These are phyloP conservation scores for Diabrotica balteata DNA, from an alignment of 2,888 invertebrate genomes.

Conservation along the genomic window DNA sequence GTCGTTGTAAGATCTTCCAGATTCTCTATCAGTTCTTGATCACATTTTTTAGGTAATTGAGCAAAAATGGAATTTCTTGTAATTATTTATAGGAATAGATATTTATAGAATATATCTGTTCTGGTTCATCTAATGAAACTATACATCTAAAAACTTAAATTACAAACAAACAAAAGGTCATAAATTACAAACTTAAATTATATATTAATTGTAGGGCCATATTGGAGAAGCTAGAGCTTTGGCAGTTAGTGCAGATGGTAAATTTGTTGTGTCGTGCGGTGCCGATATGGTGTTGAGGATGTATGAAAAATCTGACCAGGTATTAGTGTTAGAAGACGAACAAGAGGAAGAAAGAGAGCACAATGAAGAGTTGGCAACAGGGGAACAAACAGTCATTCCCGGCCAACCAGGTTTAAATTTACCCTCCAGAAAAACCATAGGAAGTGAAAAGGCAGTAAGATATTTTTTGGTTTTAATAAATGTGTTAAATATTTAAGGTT, in stretches of 20 bases:
- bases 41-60: no score
- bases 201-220: conserved; percentile 71
- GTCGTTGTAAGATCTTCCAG: no score
- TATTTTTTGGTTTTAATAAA: background rate
- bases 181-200: background rate
- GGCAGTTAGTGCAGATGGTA: conserved; percentile 81
- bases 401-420: conserved; percentile 75
- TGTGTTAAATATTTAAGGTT: no score
- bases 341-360: conserved; percentile 82
- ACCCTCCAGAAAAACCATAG: conserved; percentile 87
- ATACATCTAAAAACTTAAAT: no score
- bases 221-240: conserved; percentile 79
- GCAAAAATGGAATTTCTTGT: no score
- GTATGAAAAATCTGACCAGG: conserved; percentile 85
- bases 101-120: no score
- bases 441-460: conserved; percentile 84
- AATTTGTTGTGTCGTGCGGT: conserved; percentile 80
- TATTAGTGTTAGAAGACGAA: conserved; percentile 90
- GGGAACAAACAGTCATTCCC: conserved; percentile 73
- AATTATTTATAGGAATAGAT: no score
- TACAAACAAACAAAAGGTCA: no score
- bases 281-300: conserved; percentile 87
- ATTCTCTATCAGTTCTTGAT: no score
- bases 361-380: conserved; percentile 75
- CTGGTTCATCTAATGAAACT: no score